Percentiles rank a stretch among this genome's conserved stretches.
phyloP scores from a whole-genome alignment of 1,140 invertebrate species.

The Drosophila rhopaloa region DNA sequence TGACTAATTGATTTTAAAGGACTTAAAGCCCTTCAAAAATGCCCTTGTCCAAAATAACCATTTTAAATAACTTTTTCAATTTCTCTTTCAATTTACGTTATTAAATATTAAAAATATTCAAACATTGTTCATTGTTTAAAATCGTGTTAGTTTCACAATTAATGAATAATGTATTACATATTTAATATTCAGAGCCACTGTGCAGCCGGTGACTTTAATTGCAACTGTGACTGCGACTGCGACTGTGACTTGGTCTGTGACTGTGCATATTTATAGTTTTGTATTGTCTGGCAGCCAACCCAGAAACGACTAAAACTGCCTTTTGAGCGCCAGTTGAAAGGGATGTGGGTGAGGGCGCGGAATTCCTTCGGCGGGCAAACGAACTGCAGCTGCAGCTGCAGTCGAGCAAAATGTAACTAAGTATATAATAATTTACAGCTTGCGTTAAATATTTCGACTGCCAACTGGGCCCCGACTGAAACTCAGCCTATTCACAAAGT shows the following conservation, averaged over 20 bases:
- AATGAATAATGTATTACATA: background rate
- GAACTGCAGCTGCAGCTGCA: slow-evolving; percentile 1
- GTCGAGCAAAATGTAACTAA: slow-evolving; percentile 28
- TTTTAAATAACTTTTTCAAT: no score
- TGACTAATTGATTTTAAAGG: no score
- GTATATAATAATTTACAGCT: slow-evolving; percentile 63
- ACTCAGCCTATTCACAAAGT: slow-evolving; percentile 10
- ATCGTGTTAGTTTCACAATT: background rate
- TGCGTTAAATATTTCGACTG: slow-evolving; percentile 44
- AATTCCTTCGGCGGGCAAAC: background rate
- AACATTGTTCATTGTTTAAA: background rate
- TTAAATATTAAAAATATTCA: no score
- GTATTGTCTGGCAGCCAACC: slow-evolving; percentile 66
- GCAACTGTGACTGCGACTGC: slow-evolving; percentile 34
- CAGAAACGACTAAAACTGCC: slow-evolving; percentile 55
- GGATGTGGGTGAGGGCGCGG: background rate
- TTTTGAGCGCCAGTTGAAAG: slow-evolving; percentile 19
- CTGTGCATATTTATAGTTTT: slow-evolving; percentile 76
- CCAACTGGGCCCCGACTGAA: slow-evolving; percentile 23
- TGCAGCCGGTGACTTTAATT: slow-evolving; percentile 30
- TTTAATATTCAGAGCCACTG: slow-evolving; percentile 10
- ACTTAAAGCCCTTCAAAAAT: no score
- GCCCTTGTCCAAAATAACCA: no score
- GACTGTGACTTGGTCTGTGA: slow-evolving; percentile 49
- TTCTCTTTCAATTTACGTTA: no score